Base-by-base conservation (phyloP, 2,888 invertebrate species). In the Epinotia bilunana region DNA sequence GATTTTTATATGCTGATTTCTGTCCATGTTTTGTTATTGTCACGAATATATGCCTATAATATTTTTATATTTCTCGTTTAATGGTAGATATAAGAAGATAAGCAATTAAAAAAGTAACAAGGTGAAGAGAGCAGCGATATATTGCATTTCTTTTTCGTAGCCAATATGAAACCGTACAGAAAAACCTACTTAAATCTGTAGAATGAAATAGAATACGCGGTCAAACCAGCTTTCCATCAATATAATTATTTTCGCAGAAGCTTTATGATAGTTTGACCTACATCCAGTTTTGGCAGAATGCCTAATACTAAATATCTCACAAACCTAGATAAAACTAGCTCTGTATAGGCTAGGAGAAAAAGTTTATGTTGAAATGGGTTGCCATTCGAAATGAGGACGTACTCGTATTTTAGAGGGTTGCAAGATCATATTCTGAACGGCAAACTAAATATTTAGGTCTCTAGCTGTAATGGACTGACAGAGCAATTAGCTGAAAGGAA, bases 241-340 rank as follows among this genome's bases (percentile, higher is more conserved):
- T 67, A 73, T 65, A 65, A 60, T 61, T 61, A 73, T 49, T 61
- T 67, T 60, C 43, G 53, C 43, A 53, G 53, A 73, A 55, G 61
- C 43, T 55, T 61, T 72, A 65, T 68, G 61, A 61, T 23, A 28
- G 49, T 23, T 9, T 20, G 69, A 74, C 74, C 74, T 60, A 64
- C 46, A 71, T 71, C 70, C 64, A 53, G n/a, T 23, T 74, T 74
- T 74, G 74, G 74, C 74, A 74, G 39, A 49, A 13, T 71, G 70
- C 74, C 74, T 55, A 64, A 43, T 53, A 16, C 49, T 57, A 43
- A 60, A 58, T 74, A 74, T 70, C 33, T 53, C 18, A 18, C 63
- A 70, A 71, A 74, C 65, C 74, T 71, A 65, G 58, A 74, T 71
- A 63, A 64, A 62, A 63, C 6, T 43, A 23, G 57, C 6, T 61